phyloP scores from a whole-genome alignment of 2,888 invertebrate genomes.

The Erebia epiphron region DNA sequence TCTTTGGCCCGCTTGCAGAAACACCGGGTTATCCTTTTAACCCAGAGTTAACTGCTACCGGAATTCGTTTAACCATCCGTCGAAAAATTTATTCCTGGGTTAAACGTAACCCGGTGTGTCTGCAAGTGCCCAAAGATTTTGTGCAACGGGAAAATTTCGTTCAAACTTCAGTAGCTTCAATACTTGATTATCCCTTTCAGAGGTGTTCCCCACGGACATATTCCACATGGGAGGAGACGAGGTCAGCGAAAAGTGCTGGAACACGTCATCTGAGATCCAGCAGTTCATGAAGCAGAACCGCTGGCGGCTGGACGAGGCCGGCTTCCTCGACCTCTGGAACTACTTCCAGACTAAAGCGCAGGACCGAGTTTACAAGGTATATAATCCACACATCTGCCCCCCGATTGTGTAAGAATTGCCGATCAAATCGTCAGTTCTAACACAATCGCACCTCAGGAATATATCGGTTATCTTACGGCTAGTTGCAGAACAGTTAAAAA shows the following conservation, averaged over 20 bases:
- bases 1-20: not conserved
- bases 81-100: not conserved
- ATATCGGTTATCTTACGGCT: too few species aligned
- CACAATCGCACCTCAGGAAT: too few species aligned
- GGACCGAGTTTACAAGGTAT: conserved; percentile 79
- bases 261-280: conserved; percentile 85
- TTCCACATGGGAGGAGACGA: conserved; percentile 97
- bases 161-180: too few species aligned
- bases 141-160: too few species aligned
- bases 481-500: too few species aligned
- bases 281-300: conserved; percentile 86
- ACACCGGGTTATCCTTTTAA: too few species aligned
- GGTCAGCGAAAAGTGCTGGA: conserved; percentile 89
- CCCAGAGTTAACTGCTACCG: too few species aligned
- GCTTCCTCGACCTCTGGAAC: conserved; percentile 88
- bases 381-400: not conserved
- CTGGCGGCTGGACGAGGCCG: conserved; percentile 83
- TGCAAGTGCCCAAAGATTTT: not conserved
- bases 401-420: too few species aligned
- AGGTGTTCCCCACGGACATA: conserved; percentile 87
- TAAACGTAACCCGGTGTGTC: too few species aligned
- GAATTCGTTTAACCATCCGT: not conserved
- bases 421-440: too few species aligned
- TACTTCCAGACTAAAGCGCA: conserved; percentile 88
- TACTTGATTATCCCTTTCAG: conserved; percentile 48